Base-by-base conservation (phyloP, 1,140 invertebrate species). In the Aphis craccivora region DNA sequence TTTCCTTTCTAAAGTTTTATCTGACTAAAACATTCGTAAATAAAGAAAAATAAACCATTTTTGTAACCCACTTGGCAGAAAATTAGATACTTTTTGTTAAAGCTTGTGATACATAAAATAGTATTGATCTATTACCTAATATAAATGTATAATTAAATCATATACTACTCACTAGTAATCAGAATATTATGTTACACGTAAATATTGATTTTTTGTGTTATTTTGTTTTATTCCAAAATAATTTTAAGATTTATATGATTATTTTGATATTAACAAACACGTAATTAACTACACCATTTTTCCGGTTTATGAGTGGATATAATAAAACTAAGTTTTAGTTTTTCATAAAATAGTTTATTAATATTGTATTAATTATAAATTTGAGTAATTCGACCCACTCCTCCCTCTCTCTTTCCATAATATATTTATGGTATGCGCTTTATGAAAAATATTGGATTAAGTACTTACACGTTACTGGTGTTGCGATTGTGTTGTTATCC, bases 391-490 rank as follows among this genome's bases (percentile, higher is more conserved):
- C 37, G 37, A 11, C 11, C 30, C n/a, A 5, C 18, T 2, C 9
- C 30, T 14, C 60, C 4, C 14, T 14, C 48, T 18, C 48, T 51
- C 45, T 45, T 9, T 45, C 6, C 3, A 45, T 45, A 18, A 51
- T 51, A 51, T 51, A 40, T 40, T 40, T 40, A 3, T 40, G 37
- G 37, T 40, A n/a, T n/a, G 30, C 18, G 11, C 14, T n/a, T 76
- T 30, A 30, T n/a, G 9, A 76, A 76, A 67, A n/a, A 76, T 76
- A 76, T 14, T n/a, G 5, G 60, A 76, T 76, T 14, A 14, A 76
- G 14, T 76, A 8, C 94, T 94, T 55, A 94, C 94, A 93, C 60
- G 94, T 94, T 0, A 94, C 94, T 22, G 93, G 76, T 1, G 94
- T 94, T 1, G 94, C 84, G 25, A 94, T 53, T 20, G 94, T 94